Evolutionary conservation across 2,113 vertebrate genomes (phyloP).

Genomic region (Pseudorhombus dupliciocellatus): DNA sequence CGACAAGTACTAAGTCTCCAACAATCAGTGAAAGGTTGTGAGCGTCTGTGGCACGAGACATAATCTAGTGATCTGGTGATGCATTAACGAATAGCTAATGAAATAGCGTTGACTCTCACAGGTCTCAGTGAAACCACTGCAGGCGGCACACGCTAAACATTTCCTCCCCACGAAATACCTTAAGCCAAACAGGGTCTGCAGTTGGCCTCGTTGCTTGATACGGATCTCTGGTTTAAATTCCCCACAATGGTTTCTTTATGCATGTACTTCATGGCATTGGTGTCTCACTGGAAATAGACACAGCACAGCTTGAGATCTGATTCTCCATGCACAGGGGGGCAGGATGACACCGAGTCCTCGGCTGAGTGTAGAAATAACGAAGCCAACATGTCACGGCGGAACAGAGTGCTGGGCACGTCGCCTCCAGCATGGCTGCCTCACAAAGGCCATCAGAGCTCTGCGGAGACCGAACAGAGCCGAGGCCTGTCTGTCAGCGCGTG

Average conservation of each 20-base stretch:
- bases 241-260: conserved; percentile 7
- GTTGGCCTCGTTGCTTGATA: conserved; percentile 12
- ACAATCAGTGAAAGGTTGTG: too few relatives aligned
- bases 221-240: conserved; percentile 35
- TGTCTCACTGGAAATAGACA: conserved; percentile 34
- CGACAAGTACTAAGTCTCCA: too few relatives aligned
- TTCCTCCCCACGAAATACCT: neutral
- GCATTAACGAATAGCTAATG: too few relatives aligned
- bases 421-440: conserved; percentile 65
- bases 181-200: neutral
- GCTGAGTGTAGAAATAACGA: conserved; percentile 63
- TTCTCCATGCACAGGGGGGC: conserved; percentile 42
- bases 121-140: neutral
- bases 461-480: conserved; percentile 49
- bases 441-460: conserved; percentile 63
- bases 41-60: too few relatives aligned
- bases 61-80: too few relatives aligned
- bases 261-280: conserved; percentile 27
- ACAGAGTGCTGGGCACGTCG: conserved; percentile 42
- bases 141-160: too few relatives aligned
- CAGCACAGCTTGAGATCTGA: conserved; percentile 38
- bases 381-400: conserved; percentile 58
- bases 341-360: conserved; percentile 48
- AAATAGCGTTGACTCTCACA: too few relatives aligned
- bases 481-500: conserved; percentile 60